Percentiles rank a stretch among this genome's conserved stretches.
phyloP scores from a whole-genome alignment of 2,113 vertebrate species.

The human (Homo sapiens) region DNA sequence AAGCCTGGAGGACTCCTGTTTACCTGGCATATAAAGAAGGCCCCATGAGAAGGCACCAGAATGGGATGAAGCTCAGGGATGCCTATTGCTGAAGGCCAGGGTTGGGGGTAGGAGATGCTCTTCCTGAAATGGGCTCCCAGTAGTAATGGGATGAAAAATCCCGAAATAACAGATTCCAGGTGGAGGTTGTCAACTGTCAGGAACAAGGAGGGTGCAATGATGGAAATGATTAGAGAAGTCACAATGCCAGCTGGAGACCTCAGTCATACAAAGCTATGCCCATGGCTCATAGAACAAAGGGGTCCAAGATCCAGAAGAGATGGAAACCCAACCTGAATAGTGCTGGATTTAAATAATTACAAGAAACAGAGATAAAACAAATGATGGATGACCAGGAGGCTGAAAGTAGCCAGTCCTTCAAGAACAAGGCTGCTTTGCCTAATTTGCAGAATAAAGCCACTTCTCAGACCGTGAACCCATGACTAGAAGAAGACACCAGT shows the following conservation, averaged over 20 bases:
- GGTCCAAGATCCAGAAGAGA: fast-evolving
- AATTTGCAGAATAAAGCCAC: not conserved
- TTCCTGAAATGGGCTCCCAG: too few relatives aligned
- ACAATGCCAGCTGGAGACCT: fast-evolving
- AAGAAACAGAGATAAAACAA: not conserved
- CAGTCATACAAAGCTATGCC: fast-evolving
- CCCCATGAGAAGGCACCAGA: not conserved
- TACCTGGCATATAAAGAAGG: fast-evolving
- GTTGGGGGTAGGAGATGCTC: fast-evolving
- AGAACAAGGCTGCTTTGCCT: not conserved
- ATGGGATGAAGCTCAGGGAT: fast-evolving
- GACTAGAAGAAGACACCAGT: not conserved
- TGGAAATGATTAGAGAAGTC: not conserved
- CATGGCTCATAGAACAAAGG: too few relatives aligned
- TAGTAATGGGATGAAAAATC: too few relatives aligned
- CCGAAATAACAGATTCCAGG: too few relatives aligned
- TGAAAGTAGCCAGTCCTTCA: not conserved
- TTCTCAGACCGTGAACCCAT: not conserved
- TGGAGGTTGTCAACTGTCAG: not conserved
- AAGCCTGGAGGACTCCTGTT: not conserved
- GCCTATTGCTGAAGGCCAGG: too few relatives aligned
- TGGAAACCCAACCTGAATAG: fast-evolving
- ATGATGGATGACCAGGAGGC: not conserved
- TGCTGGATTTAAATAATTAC: fast-evolving
- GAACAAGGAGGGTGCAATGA: not conserved